These are phyloP conservation scores for Sipha maydis DNA, from an alignment of 2,888 invertebrate genomes.

Conservation along the genomic window DNA sequence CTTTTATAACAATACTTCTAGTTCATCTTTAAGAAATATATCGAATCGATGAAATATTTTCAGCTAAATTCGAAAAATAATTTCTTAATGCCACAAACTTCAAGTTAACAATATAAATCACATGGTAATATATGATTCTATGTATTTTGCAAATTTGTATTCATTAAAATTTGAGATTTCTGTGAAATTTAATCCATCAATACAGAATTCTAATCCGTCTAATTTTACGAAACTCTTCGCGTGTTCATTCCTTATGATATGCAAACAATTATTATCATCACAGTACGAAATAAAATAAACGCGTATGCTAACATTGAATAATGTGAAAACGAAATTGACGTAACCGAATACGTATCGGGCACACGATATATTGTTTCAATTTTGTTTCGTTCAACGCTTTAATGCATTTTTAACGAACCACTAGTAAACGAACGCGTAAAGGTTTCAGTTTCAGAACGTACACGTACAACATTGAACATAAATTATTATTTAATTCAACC, in stretches of 20 bases:
- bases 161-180: too few relatives aligned
- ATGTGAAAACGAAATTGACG: background rate
- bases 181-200: too few relatives aligned
- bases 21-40: too few relatives aligned
- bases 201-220: too few relatives aligned
- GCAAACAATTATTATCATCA: background rate
- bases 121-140: too few relatives aligned
- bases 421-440: background rate
- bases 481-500: background rate
- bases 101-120: too few relatives aligned
- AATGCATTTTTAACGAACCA: conserved; percentile 34
- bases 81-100: too few relatives aligned
- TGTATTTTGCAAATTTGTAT: too few relatives aligned
- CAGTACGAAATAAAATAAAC: background rate
- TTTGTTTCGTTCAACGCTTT: background rate
- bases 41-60: too few relatives aligned
- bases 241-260: background rate
- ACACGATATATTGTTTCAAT: background rate
- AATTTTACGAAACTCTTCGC: background rate
- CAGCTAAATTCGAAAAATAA: too few relatives aligned
- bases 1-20: too few relatives aligned
- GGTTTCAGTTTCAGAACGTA: background rate
- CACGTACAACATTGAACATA: background rate
- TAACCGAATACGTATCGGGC: background rate
- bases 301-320: background rate